phyloP scores from a whole-genome alignment of 2,888 invertebrate species.

The Lasioglossum leucozonium region DNA sequence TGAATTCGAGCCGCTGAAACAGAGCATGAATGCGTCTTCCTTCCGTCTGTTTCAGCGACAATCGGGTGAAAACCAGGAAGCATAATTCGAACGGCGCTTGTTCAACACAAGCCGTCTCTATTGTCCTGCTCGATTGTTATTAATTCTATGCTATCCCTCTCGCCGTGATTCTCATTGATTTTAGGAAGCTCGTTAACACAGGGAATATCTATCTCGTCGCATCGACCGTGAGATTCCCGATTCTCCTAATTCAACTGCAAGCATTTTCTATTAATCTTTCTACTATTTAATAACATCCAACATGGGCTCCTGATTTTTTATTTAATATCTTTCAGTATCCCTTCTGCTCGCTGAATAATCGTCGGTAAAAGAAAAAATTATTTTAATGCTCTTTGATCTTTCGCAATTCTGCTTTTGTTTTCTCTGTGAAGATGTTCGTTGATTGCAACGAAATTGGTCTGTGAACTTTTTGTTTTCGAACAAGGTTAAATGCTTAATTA shows the following conservation, averaged over 20 bases:
- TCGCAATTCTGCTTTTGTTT: not conserved
- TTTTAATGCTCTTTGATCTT: not conserved
- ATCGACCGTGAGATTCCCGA: not conserved
- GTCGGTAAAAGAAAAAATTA: no score
- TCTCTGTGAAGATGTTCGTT: not conserved
- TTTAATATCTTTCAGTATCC: not conserved
- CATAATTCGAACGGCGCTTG: slow-evolving; percentile 62
- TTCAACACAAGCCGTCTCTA: slow-evolving; percentile 39
- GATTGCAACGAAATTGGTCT: not conserved
- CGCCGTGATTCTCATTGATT: not conserved
- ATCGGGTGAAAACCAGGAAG: slow-evolving; percentile 79
- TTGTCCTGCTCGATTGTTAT: slow-evolving; percentile 33
- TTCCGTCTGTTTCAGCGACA: slow-evolving; percentile 73
- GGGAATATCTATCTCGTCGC: not conserved
- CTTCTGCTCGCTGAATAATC: not conserved
- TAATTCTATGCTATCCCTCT: not conserved
- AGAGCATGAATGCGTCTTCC: slow-evolving; percentile 82
- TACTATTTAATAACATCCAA: not conserved
- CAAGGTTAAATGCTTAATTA: slow-evolving; percentile 4
- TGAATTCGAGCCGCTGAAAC: slow-evolving; percentile 78
- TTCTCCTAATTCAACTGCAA: not conserved
- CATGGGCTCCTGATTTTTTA: not conserved
- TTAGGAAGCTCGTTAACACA: not conserved
- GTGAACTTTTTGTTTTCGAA: not conserved
- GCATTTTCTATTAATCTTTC: not conserved